Base-by-base conservation (phyloP, 1,140 invertebrate species). In the Pomacea maculata region DNA sequence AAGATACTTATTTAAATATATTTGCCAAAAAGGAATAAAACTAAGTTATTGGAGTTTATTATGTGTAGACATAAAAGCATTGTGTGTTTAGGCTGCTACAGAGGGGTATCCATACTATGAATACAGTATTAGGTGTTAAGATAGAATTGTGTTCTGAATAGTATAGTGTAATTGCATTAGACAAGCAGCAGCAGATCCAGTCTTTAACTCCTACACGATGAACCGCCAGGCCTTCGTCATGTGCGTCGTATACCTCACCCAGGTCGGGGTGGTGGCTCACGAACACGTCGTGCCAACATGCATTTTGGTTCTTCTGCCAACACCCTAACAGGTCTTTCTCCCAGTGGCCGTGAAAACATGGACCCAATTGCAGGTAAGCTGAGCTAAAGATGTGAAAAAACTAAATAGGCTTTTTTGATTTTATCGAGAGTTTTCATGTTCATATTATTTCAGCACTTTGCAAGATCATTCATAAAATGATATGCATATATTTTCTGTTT, bases 181-280 rank as follows among this genome's bases (percentile, higher is more conserved):
- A 45, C 34, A 45, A 25, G 34, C 6, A 45, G 6, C 34, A 45
- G 34, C 34, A 45, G 6, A n/a, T 45, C 34, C 9, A 65, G 77
- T 91, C 92, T 93, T 95, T 95, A 94, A 95, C 92, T 86, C 61
- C 81, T 87, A 89, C 89, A 95, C 94, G 96, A 98, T 92, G 96
- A 97, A 92, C 96, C 96, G 82, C 93, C 94, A 88, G 94, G 95
- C 84, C 95, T 95, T 86, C 93, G 96, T 83, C 95, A 96, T 92
- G 95, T 96, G 76, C 94, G 97, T 83, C 94, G 97, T 83, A 96
- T 97, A 91, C 96, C 96, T 71, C 95, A 96, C 90, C 94, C 95
- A 65, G 93, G 94, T 77, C 92, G 95, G 88, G 95, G 95, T 82
- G 94, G 95, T 85, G 94, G 95, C 72, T 93, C 94, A 67, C 93